phyloP scores from a whole-genome alignment of 2,113 vertebrate genomes.

The Caranx ignobilis region DNA sequence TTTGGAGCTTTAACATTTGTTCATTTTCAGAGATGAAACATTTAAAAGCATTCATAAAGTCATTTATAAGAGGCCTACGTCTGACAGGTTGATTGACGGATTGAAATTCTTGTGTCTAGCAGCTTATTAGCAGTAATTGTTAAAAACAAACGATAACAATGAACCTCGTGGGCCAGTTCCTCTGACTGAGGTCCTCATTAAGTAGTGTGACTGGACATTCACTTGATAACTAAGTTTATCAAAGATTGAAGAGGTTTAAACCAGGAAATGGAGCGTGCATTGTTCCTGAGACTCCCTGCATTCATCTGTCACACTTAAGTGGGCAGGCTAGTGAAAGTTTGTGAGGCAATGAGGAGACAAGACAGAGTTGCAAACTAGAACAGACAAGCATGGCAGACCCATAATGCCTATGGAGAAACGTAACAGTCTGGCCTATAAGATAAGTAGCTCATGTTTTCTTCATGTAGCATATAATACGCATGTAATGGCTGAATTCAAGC shows the following conservation, averaged over 20 bases:
- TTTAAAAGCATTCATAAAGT: too few relatives aligned
- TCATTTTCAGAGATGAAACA: too few relatives aligned
- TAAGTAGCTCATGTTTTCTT: not conserved
- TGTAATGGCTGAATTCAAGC: too few relatives aligned
- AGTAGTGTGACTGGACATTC: not conserved
- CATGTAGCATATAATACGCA: too few relatives aligned
- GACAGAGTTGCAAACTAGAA: not conserved
- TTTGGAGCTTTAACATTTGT: too few relatives aligned
- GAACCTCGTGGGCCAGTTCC: too few relatives aligned
- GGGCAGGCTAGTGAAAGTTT: not conserved
- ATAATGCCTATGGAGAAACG: not conserved
- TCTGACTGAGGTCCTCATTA: not conserved
- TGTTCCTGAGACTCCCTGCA: not conserved
- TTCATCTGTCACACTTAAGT: conserved; percentile 1
- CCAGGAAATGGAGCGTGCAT: not conserved
- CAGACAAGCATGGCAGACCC: not conserved
- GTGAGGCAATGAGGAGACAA: not conserved
- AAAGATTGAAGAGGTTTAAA: not conserved
- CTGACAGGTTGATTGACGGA: too few relatives aligned
- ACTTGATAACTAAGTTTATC: not conserved
- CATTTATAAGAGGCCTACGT: too few relatives aligned
- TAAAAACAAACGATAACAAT: too few relatives aligned
- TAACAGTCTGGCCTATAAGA: not conserved
- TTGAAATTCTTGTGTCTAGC: too few relatives aligned
- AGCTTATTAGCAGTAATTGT: too few relatives aligned